Percentiles rank a stretch among this genome's conserved stretches.
phyloP scores from a whole-genome alignment of 2,797 vertebrate species.

The Melopsittacus undulatus region DNA sequence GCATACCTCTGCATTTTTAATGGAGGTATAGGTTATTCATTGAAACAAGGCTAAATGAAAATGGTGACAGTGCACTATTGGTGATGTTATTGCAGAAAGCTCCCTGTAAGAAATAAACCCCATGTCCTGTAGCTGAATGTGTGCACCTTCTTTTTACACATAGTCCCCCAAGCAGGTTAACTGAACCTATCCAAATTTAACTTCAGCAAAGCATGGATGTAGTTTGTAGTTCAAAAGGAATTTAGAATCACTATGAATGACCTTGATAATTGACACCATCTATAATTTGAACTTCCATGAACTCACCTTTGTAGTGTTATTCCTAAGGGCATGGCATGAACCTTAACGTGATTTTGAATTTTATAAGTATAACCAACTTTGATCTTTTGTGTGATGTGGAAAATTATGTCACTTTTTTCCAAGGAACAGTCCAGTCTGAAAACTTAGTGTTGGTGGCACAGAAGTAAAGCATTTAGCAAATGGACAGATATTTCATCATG shows the following conservation, averaged over 20 bases:
- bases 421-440: background rate
- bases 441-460: background rate
- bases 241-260: background rate
- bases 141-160: accelerated
- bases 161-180: background rate
- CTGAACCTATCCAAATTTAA: background rate
- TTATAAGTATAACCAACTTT: background rate
- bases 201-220: background rate
- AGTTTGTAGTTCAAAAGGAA: background rate
- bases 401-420: background rate
- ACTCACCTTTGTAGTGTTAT: background rate
- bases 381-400: background rate
- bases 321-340: background rate
- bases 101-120: background rate
- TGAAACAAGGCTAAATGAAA: background rate
- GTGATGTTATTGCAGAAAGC: background rate
- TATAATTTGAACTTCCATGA: background rate
- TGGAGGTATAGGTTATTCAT: background rate
- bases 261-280: background rate
- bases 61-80: background rate
- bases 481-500: background rate
- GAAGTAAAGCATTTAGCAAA: background rate
- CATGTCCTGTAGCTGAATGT: accelerated
- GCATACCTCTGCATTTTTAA: background rate
- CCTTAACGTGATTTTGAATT: background rate